phyloP scores from a whole-genome alignment of 2,797 vertebrate genomes.

The Podarcis lilfordi region DNA sequence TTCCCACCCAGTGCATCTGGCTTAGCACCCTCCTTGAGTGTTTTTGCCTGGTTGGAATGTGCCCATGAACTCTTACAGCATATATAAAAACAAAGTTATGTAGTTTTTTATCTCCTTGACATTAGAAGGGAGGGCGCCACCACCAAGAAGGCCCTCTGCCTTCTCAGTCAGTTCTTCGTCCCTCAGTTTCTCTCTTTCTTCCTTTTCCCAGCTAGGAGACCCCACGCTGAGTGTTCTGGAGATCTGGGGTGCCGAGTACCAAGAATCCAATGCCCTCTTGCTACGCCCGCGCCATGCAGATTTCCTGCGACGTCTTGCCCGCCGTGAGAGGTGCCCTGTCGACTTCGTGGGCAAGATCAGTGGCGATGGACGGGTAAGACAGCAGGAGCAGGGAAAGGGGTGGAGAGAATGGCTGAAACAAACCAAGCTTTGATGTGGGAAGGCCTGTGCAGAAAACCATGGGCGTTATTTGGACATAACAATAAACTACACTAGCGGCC shows the following conservation, averaged over 20 bases:
- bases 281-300: constrained; percentile 74
- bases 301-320: constrained; percentile 83
- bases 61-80: no score
- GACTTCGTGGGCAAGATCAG: constrained; percentile 90
- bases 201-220: constrained; percentile 83
- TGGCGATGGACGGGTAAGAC: constrained; percentile 83
- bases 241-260: constrained; percentile 95
- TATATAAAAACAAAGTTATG: no score
- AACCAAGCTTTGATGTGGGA: not conserved
- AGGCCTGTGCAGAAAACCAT: not conserved
- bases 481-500: not conserved
- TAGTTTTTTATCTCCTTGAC: no score
- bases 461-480: not conserved
- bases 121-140: no score
- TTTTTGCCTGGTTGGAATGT: no score
- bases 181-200: not conserved
- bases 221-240: constrained; percentile 91
- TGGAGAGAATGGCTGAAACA: not conserved
- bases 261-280: constrained; percentile 92
- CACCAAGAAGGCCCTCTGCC: no score
- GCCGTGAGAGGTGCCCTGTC: constrained; percentile 87
- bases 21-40: no score
- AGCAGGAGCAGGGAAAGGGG: not conserved
- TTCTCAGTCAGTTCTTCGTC: not conserved
- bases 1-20: no score